Percentiles rank a stretch among this genome's conserved stretches.
Evolutionary conservation across 2,113 vertebrate species (phyloP).

Genomic region (Cryptotis parvus): DNA sequence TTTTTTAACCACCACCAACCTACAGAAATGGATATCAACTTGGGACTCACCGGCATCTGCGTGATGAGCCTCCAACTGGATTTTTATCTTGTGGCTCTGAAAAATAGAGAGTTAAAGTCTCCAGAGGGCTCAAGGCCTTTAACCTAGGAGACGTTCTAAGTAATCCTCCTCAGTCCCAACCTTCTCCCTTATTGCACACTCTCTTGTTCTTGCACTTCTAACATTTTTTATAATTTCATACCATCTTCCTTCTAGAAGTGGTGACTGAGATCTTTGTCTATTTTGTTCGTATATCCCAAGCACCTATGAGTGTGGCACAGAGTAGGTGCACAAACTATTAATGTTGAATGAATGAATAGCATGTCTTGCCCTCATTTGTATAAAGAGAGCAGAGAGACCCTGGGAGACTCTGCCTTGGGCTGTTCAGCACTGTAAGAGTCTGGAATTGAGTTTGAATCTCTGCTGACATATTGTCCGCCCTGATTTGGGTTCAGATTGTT

Average conservation of each 20-base stretch:
- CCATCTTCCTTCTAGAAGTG: neutral
- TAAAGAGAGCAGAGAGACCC: neutral
- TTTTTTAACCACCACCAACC: neutral
- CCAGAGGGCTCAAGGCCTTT: neutral
- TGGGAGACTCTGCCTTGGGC: neutral
- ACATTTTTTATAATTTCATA: neutral
- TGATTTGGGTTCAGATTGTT: neutral
- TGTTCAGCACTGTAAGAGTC: neutral
- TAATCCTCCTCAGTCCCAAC: neutral
- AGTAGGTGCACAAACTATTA: neutral
- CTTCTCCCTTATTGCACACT: neutral
- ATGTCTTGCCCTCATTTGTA: neutral
- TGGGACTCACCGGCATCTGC: slow-evolving; percentile 7
- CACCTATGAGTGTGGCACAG: neutral
- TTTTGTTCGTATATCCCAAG: neutral
- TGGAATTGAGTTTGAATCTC: neutral
- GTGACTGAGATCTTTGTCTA: neutral
- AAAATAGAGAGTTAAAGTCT: neutral
- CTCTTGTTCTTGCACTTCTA: neutral
- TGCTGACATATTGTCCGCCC: neutral
- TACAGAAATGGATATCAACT: neutral
- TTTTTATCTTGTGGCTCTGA: slow-evolving; percentile 47
- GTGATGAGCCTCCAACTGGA: neutral
- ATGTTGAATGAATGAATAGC: too few relatives aligned
- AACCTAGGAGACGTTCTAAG: neutral